These are phyloP conservation scores for Amazona vittata DNA, from an alignment of 2,113 vertebrate genomes.

Conservation along the genomic window DNA sequence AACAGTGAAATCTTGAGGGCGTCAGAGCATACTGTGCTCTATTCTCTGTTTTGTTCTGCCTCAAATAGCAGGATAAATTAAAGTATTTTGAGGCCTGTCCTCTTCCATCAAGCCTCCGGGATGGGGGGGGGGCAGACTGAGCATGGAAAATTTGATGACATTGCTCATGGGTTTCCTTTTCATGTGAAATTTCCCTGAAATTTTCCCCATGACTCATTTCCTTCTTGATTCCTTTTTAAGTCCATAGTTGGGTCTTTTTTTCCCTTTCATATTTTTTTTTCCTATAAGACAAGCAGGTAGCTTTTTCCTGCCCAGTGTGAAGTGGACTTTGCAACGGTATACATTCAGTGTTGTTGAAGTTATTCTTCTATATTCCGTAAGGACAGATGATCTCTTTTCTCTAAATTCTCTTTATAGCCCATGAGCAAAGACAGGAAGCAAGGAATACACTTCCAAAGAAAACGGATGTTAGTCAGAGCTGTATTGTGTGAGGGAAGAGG, in stretches of 20 bases:
- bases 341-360: neutral
- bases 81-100: neutral
- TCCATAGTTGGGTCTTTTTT: neutral
- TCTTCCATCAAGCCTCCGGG: neutral
- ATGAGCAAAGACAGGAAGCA: neutral
- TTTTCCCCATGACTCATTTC: conserved; percentile 51
- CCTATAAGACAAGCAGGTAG: neutral
- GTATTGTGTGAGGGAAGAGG: neutral
- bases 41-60: neutral
- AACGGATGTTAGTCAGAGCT: neutral
- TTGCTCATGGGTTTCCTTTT: conserved; percentile 54
- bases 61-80: neutral
- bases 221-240: conserved; percentile 8
- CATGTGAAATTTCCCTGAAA: conserved; percentile 48
- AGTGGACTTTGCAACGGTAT: neutral
- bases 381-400: neutral
- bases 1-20: neutral
- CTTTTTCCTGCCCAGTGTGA: neutral
- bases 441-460: neutral
- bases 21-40: neutral
- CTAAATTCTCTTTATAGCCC: neutral
- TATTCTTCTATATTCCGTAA: neutral
- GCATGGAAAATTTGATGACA: conserved; percentile 46
- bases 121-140: neutral
- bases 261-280: neutral